Percentiles rank a stretch among this genome's conserved stretches.
Conservation (phyloP, 2,113 vertebrate species). For the Genyomyrus donnyi region DNA sequence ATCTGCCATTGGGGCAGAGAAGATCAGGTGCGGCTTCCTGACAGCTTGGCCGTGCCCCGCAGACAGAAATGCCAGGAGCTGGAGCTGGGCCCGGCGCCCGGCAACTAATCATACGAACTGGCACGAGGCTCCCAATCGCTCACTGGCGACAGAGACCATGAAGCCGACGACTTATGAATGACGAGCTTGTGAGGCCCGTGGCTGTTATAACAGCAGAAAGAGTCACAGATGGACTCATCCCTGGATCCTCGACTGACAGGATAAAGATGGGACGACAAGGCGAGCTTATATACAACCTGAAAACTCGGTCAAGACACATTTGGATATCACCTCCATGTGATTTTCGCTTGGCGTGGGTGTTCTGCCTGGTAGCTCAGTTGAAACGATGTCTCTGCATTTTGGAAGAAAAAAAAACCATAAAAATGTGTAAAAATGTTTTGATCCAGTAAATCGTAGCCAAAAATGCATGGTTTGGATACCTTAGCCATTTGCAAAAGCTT, state of each 20-base stretch:
- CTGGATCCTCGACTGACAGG: too few relatives aligned
- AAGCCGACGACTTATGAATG: neutral
- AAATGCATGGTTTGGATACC: neutral
- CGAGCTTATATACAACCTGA: neutral
- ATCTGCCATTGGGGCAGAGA: neutral
- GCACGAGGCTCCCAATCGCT: neutral
- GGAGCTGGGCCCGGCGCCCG: neutral
- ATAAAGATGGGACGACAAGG: neutral
- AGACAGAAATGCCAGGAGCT: conserved; percentile 9
- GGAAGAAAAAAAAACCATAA: neutral
- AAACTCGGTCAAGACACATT: neutral
- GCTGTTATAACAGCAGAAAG: neutral
- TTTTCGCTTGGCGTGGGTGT: too few relatives aligned
- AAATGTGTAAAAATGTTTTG: neutral
- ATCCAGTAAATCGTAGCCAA: neutral
- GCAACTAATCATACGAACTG: conserved; percentile 2
- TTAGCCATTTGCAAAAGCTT: neutral
- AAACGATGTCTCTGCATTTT: neutral
- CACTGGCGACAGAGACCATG: neutral
- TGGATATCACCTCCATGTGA: neutral
- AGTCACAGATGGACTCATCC: neutral
- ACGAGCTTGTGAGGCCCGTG: neutral
- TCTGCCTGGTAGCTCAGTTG: too few relatives aligned
- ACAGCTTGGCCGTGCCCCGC: conserved; percentile 5
- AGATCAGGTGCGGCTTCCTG: conserved; percentile 7